Evolutionary conservation across 2,888 invertebrate genomes (phyloP).

Genomic region (Microchrysa polita): DNA sequence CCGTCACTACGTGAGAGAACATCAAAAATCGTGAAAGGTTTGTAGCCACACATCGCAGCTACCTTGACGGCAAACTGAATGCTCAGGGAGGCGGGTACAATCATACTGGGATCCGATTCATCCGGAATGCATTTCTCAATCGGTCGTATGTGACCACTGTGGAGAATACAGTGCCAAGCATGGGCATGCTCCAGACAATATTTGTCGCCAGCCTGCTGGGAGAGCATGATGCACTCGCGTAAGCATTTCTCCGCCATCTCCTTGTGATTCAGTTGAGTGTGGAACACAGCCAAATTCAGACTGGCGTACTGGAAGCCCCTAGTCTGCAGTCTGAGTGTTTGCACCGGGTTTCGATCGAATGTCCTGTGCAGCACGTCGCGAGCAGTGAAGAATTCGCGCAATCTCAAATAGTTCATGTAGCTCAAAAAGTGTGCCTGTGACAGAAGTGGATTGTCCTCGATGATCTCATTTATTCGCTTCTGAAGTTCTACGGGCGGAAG

Average conservation of each 20-base stretch:
- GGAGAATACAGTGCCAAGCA: constrained; percentile 78
- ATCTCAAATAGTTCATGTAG: constrained; percentile 87
- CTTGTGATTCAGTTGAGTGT: constrained; percentile 80
- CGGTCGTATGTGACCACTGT: constrained; percentile 68
- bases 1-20: constrained; percentile 85
- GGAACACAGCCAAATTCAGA: constrained; percentile 88
- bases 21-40: constrained; percentile 67
- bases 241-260: constrained; percentile 81
- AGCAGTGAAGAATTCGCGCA: constrained; percentile 79
- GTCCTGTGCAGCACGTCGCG: constrained; percentile 81
- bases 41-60: constrained; percentile 67
- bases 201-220: constrained; percentile 88
- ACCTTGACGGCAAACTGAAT: constrained; percentile 82
- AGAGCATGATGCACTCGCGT: constrained; percentile 86
- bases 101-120: constrained; percentile 73
- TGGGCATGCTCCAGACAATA: constrained; percentile 86
- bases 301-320: constrained; percentile 84
- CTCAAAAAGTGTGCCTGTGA: constrained; percentile 79
- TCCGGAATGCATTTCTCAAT: constrained; percentile 76
- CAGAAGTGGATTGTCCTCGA: constrained; percentile 61
- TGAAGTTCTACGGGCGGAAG: constrained; percentile 80
- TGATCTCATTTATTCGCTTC: constrained; percentile 64
- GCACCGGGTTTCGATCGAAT: constrained; percentile 74
- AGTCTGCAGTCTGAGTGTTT: constrained; percentile 66
- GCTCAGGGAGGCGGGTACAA: constrained; percentile 77